Evolutionary conservation across 2,888 invertebrate genomes (phyloP).

Genomic region (Rosalia funebris): DNA sequence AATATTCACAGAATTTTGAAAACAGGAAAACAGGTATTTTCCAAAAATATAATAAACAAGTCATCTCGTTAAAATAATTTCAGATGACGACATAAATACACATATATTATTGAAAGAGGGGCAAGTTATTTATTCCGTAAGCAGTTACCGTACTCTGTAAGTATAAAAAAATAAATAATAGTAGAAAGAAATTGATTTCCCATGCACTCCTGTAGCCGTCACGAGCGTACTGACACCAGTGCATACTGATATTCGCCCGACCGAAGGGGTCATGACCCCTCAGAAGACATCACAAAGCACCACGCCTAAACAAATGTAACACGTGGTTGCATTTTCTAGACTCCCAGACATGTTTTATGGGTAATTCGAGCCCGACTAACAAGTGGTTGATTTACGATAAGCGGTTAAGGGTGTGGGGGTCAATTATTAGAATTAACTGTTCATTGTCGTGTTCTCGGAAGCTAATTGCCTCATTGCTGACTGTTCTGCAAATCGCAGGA

Average conservation of each 20-base stretch:
- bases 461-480: conserved; percentile 8
- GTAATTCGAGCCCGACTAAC: conserved; percentile 19
- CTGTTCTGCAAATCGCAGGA: no score
- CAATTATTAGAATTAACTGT: conserved; percentile 16
- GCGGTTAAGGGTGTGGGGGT: conserved; percentile 15
- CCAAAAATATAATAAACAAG: no score
- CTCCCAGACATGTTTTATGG: conserved; percentile 18
- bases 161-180: no score
- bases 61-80: no score
- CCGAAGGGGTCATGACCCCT: conserved; percentile 19
- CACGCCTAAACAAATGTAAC: conserved; percentile 20
- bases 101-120: no score
- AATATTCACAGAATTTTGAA: no score
- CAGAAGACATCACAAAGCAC: conserved; percentile 21
- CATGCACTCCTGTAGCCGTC: background rate
- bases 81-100: no score
- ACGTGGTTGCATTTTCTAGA: background rate
- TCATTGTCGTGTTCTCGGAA: conserved; percentile 19
- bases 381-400: conserved; percentile 27
- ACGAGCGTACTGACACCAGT: background rate
- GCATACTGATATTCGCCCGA: conserved; percentile 4
- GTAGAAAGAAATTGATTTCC: background rate
- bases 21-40: no score
- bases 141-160: no score
- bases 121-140: no score